phyloP scores from a whole-genome alignment of 1,140 invertebrate genomes.

The Andricus grossulariae region DNA sequence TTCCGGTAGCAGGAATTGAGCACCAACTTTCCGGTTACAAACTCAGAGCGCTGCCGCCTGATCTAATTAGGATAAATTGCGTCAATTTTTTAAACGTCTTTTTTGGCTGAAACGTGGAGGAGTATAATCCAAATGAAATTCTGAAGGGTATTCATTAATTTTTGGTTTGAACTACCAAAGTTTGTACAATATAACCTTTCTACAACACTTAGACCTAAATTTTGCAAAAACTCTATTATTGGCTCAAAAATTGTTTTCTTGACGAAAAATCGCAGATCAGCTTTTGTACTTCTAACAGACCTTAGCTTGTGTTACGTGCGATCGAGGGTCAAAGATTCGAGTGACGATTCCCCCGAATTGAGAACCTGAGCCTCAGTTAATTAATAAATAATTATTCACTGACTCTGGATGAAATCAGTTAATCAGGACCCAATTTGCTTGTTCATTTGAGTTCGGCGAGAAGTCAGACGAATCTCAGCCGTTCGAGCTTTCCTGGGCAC shows the following conservation, averaged over 20 bases:
- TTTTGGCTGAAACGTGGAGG: too few species aligned
- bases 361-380: not conserved
- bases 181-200: too few species aligned
- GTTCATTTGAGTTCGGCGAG: not conserved
- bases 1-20: too few species aligned
- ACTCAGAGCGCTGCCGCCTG: too few species aligned
- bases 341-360: slow-evolving; percentile 36
- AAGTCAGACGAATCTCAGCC: not conserved
- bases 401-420: too few species aligned
- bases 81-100: too few species aligned
- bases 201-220: too few species aligned
- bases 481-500: not conserved
- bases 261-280: slow-evolving; percentile 41
- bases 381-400: not conserved
- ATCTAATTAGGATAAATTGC: too few species aligned
- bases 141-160: too few species aligned
- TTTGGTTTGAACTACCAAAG: too few species aligned
- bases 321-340: slow-evolving; percentile 48
- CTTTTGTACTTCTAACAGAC: slow-evolving; percentile 35
- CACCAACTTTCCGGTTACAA: too few species aligned
- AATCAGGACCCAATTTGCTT: not conserved
- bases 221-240: not conserved
- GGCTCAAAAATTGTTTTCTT: slow-evolving; percentile 36
- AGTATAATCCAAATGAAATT: too few species aligned
- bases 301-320: slow-evolving; percentile 21